These are phyloP conservation scores for Dolichoris vasculosae DNA, from an alignment of 1,140 invertebrate genomes.

Conservation along the genomic window DNA sequence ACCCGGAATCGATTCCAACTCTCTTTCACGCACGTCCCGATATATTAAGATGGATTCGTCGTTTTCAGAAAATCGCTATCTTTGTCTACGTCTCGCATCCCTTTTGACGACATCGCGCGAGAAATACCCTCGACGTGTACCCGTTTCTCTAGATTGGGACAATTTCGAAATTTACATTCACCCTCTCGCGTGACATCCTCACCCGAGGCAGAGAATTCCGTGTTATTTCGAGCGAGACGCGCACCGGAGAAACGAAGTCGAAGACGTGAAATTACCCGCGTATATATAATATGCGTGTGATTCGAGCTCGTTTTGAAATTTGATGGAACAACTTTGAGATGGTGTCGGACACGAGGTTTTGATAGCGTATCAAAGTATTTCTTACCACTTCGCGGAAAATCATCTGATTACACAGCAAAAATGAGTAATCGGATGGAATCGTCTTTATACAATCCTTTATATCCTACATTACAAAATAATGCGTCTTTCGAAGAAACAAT, in stretches of 20 bases:
- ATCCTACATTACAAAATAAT: too few species aligned
- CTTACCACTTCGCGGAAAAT: too few species aligned
- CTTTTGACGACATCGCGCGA: not conserved
- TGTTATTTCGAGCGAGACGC: slow-evolving; percentile 23
- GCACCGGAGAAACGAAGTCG: not conserved
- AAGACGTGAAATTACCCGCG: not conserved
- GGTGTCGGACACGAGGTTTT: not conserved
- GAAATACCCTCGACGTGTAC: not conserved
- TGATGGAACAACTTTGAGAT: not conserved
- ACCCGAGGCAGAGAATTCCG: slow-evolving; percentile 22
- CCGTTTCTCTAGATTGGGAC: slow-evolving; percentile 7
- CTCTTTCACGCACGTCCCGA: not conserved
- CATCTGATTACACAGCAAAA: too few species aligned
- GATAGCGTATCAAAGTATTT: not conserved
- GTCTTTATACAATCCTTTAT: too few species aligned
- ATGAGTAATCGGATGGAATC: too few species aligned
- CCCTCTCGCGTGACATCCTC: not conserved
- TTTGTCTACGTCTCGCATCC: slow-evolving; percentile 17
- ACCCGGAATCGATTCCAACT: not conserved
- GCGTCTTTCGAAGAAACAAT: too few species aligned
- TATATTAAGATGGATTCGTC: slow-evolving; percentile 32
- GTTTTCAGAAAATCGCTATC: slow-evolving; percentile 24
- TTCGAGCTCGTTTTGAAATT: not conserved
- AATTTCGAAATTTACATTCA: slow-evolving; percentile 48
- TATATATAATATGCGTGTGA: not conserved